Base-by-base conservation (phyloP, 2,888 invertebrate species). In the Thera obeliscata region DNA sequence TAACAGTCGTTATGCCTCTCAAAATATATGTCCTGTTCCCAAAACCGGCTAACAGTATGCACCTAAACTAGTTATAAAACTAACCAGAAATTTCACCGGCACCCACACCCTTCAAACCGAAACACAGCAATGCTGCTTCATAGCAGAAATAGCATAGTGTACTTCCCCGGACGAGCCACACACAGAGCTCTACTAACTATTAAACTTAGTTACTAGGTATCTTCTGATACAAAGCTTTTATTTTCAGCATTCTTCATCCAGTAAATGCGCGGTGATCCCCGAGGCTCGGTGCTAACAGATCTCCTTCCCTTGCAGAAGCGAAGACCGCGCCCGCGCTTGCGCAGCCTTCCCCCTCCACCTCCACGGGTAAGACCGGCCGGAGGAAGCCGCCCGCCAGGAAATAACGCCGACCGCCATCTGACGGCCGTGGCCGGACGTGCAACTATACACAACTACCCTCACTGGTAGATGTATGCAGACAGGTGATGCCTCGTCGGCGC, bases 271-370 rank as follows among this genome's bases (percentile, higher is more conserved):
- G 38, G 52, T 52, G 52, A 11, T 5, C 5, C 46, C 36, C n/a
- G 36, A 22, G 48, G 49, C 56, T n/a, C 43, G 48, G 57, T 52
- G 62, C 58, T 67, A 67, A 67, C 67, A 67, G 59, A 64, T 64
- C 50, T 62, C 54, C 46, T 59, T 68, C 38, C 38, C 62, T 67
- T 46, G 3, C 87, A 90, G 91, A 90, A 65, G 80, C 80, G 61
- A 93, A 91, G 77, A 79, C 87, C 11, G 82, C 91, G 0, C 89
- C 41, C 2, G 88, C 62, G 87, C 87, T 69, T 87, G 46, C 93
- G 61, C 89, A 88, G 6, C 92, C 94, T 0, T 93, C 93, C 11
- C 91, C 94, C 36, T 93, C 93, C 11, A 91, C 94, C 36, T 93
- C 94, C 43, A 91, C 92, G 61, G 94, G 93, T 68, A 92, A 93